Conservation (phyloP, 1,140 invertebrate species). For the Panagrolaimus sp. region DNA sequence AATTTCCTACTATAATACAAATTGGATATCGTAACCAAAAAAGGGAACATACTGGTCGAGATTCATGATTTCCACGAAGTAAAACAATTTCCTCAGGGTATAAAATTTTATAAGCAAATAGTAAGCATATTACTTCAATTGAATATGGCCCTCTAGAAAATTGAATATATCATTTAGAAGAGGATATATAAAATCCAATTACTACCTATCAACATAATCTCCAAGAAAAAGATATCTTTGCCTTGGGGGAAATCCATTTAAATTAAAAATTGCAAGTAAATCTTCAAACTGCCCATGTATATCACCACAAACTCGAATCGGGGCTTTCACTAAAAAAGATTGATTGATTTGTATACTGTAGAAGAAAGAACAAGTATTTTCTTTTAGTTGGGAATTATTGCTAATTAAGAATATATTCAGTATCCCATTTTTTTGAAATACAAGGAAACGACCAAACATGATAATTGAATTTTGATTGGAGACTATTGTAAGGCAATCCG, state of each 20-base stretch:
- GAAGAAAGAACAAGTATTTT: too few relatives aligned
- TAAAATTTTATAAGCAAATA: conserved; percentile 68
- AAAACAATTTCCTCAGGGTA: conserved; percentile 96
- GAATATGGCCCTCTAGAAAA: conserved; percentile 64
- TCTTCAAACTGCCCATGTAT: conserved; percentile 63
- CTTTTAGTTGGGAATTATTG: too few relatives aligned
- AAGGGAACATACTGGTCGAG: conserved; percentile 66
- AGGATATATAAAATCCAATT: too few relatives aligned
- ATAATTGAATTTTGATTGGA: too few relatives aligned
- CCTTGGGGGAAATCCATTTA: conserved; percentile 16
- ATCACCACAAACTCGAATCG: conserved; percentile 56
- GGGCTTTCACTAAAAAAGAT: conserved; percentile 15
- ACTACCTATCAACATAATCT: conserved; percentile 8
- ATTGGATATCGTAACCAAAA: too few relatives aligned
- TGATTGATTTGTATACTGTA: too few relatives aligned
- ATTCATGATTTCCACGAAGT: conserved; percentile 91
- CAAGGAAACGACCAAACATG: too few relatives aligned
- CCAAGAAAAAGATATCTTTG: conserved; percentile 63
- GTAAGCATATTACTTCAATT: conserved; percentile 61
- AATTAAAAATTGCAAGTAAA: conserved; percentile 27
- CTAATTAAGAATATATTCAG: too few relatives aligned
- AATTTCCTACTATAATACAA: too few relatives aligned
- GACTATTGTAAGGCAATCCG: too few relatives aligned
- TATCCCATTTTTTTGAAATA: too few relatives aligned
- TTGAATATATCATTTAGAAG: conserved; percentile 24